Percentiles rank a stretch among this genome's conserved stretches.
phyloP scores from a whole-genome alignment of 2,888 invertebrate species.

The Mactromeris polynyma region DNA sequence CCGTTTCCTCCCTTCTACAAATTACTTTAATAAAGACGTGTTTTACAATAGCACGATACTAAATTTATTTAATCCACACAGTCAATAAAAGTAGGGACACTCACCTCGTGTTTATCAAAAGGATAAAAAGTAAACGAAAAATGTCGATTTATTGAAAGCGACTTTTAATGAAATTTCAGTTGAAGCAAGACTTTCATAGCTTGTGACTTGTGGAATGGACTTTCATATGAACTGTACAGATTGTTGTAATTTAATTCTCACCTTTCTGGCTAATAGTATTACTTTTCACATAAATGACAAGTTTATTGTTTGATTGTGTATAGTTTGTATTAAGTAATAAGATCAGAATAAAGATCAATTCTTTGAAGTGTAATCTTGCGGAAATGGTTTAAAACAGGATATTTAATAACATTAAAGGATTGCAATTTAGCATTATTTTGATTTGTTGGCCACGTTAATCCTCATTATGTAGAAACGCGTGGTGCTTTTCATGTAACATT shows the following conservation, averaged over 20 bases:
- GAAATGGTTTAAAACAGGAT: not conserved
- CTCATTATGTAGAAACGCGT: not conserved
- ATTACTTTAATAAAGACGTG: not conserved
- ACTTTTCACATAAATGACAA: not conserved
- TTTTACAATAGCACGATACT: not conserved
- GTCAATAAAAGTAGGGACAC: slow-evolving; percentile 7
- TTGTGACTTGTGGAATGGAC: not conserved
- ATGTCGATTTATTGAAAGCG: not conserved
- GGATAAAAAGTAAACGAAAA: not conserved
- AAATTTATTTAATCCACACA: not conserved
- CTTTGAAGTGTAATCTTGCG: slow-evolving; percentile 9
- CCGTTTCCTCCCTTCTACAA: not conserved
- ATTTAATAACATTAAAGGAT: not conserved
- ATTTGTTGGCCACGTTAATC: not conserved
- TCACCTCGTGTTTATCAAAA: not conserved
- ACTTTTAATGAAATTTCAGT: not conserved
- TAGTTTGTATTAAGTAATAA: not conserved
- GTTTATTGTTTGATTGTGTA: slow-evolving; percentile 2
- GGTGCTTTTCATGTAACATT: too few relatives aligned
- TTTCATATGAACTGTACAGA: not conserved
- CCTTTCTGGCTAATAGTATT: not conserved
- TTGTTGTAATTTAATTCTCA: not conserved
- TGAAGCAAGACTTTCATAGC: not conserved
- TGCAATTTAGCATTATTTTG: not conserved
- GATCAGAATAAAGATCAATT: slow-evolving; percentile 19